A percentile compares a stretch with the other conserved stretches of the same genome.
phyloP scores from a whole-genome alignment of 1,140 invertebrate genomes.

The Diuraphis noxia region DNA sequence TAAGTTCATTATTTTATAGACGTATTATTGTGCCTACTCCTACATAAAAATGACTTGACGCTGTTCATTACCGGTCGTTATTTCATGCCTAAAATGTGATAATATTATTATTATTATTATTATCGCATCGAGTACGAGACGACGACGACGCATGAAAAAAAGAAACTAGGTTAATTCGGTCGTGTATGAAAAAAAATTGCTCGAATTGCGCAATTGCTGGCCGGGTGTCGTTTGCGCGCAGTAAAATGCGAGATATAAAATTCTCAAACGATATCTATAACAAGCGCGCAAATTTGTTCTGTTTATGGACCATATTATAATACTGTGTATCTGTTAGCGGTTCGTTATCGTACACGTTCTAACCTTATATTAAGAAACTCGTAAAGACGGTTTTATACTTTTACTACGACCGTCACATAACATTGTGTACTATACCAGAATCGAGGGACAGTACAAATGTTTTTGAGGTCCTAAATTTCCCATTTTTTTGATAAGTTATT shows the following conservation, averaged over 20 bases:
- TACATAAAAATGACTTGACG: background rate
- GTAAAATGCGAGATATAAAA: background rate
- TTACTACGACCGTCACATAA: background rate
- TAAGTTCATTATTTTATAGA: constrained; percentile 21
- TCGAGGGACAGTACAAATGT: background rate
- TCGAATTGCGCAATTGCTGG: background rate
- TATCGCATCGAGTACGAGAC: background rate
- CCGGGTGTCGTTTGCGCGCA: background rate
- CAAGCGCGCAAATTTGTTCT: background rate
- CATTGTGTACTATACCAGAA: background rate
- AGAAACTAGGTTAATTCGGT: constrained; percentile 41
- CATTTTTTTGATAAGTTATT: background rate
- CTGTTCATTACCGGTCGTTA: background rate
- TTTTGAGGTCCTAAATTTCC: background rate
- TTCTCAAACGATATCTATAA: background rate
- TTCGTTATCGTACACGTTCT: background rate
- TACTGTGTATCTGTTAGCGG: background rate
- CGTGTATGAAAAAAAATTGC: background rate
- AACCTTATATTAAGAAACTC: background rate
- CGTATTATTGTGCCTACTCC: background rate
- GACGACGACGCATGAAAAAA: background rate
- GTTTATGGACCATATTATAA: background rate
- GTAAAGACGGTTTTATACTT: background rate
- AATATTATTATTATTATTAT: constrained; percentile 18
- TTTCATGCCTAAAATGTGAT: constrained; percentile 39